Conservation (phyloP, 1,140 invertebrate species). For the Drosophila takahashii region DNA sequence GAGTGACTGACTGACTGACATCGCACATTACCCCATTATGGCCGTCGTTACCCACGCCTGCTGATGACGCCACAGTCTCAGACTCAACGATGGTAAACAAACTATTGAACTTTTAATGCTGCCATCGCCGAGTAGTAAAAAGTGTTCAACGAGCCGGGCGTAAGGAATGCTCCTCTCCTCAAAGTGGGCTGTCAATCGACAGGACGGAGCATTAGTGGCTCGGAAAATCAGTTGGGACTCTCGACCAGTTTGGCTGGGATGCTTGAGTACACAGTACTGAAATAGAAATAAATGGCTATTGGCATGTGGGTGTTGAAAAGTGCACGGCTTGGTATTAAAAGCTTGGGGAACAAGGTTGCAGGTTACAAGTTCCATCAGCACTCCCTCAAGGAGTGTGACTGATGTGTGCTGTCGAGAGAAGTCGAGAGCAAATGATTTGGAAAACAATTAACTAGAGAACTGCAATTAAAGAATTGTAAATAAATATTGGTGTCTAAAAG, state of each 20-base stretch:
- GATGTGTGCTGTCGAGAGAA: neutral
- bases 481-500: too few species aligned
- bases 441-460: neutral
- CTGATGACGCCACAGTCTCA: slow-evolving; percentile 52
- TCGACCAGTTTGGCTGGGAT: neutral
- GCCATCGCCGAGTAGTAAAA: slow-evolving; percentile 31
- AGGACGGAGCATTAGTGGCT: slow-evolving; percentile 10
- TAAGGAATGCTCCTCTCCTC: slow-evolving; percentile 18
- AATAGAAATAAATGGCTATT: slow-evolving; percentile 47
- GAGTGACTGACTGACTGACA: slow-evolving; percentile 44
- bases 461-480: neutral
- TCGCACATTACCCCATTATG: slow-evolving; percentile 64
- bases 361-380: neutral
- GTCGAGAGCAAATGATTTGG: neutral
- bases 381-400: neutral
- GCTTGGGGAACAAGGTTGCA: neutral
- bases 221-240: slow-evolving; percentile 30
- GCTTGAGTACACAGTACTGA: slow-evolving; percentile 25
- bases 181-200: slow-evolving; percentile 15
- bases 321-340: slow-evolving; percentile 3
- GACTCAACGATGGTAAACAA: slow-evolving; percentile 55
- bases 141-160: slow-evolving; percentile 23
- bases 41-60: slow-evolving; percentile 23
- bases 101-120: slow-evolving; percentile 73
- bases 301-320: slow-evolving; percentile 33